Conservation (phyloP, 2,888 invertebrate species). For the Eilema griseolum region DNA sequence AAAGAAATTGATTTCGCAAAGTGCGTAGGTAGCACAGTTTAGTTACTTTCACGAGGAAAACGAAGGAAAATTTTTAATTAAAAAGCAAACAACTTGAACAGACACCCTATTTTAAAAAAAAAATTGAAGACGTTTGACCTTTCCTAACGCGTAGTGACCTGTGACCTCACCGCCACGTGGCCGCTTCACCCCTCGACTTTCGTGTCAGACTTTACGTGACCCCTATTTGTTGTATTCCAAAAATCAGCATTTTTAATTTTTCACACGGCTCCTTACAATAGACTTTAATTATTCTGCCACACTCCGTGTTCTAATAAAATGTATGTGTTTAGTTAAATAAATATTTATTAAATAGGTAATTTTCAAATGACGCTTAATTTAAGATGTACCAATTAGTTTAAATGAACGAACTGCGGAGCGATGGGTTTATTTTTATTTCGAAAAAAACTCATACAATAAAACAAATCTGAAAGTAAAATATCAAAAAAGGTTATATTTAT, state of each 20-base stretch:
- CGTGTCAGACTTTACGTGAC: conserved; percentile 57
- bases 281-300: conserved; percentile 50
- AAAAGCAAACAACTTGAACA: conserved; percentile 51
- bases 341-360: background rate
- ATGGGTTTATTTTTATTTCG: background rate
- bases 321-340: background rate
- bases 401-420: background rate
- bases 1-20: conserved; percentile 26
- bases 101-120: conserved; percentile 57
- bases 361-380: background rate
- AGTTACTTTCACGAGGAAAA: conserved; percentile 19
- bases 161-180: conserved; percentile 80
- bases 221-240: conserved; percentile 63
- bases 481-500: background rate
- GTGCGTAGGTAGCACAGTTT: conserved; percentile 16
- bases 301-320: conserved; percentile 43
- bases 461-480: background rate
- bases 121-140: conserved; percentile 66
- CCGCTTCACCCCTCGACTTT: conserved; percentile 53
- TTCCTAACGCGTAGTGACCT: conserved; percentile 68
- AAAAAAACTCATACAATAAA: background rate
- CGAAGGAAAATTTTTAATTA: conserved; percentile 53
- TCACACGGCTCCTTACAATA: conserved; percentile 56
- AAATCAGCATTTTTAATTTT: conserved; percentile 66
- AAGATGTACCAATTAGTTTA: background rate